Base-by-base conservation (phyloP, 2,113 vertebrate species). In the Pseudorectes ferrugineus region DNA sequence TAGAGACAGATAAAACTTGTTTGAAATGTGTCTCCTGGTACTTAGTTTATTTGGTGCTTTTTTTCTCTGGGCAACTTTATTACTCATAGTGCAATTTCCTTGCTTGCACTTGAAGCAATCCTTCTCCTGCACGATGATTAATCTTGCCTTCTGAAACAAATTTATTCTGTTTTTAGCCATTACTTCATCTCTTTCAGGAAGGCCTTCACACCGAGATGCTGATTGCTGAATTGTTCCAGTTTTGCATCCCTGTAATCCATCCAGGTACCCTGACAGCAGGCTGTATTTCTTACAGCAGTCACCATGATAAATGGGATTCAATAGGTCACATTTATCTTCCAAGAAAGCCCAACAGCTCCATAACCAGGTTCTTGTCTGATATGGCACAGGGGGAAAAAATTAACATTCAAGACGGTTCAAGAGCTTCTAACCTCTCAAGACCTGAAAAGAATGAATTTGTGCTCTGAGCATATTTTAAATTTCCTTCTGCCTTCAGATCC, bases 311-410 rank as follows among this genome's bases (percentile, higher is more conserved):
- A 96, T 81, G 57, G 48, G 52, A 63, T 67, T 78, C 72, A 59
- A 23, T 42, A 57, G 52, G 57, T 52, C 79, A 46, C 68, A 95
- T 94, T 94, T 68, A 78, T 95, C 92, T 92, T 75, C 72, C 71
- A 70, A 55, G 77, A 70, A 65, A 75, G 28, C 49, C 35, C 49
- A 76, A 49, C 29, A 91, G 33, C 81, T 91, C 70, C 62, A 45
- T 68, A 51, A 76, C 33, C 55, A 80, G 63, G 12, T 66, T 85
- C 65, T 93, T 55, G 40, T 14, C 71, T 66, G 46, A 63, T 52
- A 42, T 0, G 1, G 36, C 55, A 40, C 52, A 42, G 43, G 29
- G 10, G 0, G 28, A 45, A 55, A 82, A 77, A 57, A 85, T 14
- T 51, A 80, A 17, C 55, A 90, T 70, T 94, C 63, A 29, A 63